Evolutionary conservation across 1,140 invertebrate species (phyloP).

Genomic region (Drosophila busckii): DNA sequence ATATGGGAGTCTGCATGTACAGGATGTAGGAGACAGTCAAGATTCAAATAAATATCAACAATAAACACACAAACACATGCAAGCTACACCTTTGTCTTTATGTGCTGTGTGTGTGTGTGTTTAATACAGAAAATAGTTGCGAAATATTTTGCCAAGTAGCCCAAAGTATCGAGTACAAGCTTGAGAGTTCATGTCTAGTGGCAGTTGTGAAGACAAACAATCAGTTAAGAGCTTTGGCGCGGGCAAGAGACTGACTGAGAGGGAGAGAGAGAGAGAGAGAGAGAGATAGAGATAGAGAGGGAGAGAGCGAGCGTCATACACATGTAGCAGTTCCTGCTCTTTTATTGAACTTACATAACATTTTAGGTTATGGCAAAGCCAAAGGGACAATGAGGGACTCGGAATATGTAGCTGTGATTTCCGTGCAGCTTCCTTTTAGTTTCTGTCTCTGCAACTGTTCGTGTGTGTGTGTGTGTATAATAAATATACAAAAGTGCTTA

Average conservation of each 20-base stretch:
- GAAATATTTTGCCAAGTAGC: constrained; percentile 71
- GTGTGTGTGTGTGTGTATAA: constrained; percentile 37
- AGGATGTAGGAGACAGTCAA: constrained; percentile 64
- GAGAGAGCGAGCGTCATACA: not conserved
- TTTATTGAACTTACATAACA: constrained; percentile 70
- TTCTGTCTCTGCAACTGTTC: constrained; percentile 5
- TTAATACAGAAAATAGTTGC: constrained; percentile 76
- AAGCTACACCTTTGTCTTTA: constrained; percentile 57
- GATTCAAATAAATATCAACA: constrained; percentile 75
- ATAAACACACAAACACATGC: constrained; percentile 34
- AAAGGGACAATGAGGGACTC: constrained; percentile 40
- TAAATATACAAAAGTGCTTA: constrained; percentile 73
- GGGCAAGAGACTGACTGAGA: constrained; percentile 39
- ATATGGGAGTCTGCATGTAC: too few species aligned
- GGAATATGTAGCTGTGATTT: constrained; percentile 65
- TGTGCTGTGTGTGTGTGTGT: constrained; percentile 47
- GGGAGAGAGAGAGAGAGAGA: not conserved
- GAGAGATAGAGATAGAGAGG: constrained; percentile 19
- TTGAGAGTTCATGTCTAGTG: constrained; percentile 47
- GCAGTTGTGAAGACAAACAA: constrained; percentile 73
- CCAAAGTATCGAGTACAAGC: constrained; percentile 38
- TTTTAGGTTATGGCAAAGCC: constrained; percentile 44
- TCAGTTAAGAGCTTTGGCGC: constrained; percentile 71
- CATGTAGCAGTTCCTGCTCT: constrained; percentile 33
- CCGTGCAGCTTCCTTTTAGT: constrained; percentile 49